phyloP scores from a whole-genome alignment of 2,888 invertebrate species.

The Lithodes maja region DNA sequence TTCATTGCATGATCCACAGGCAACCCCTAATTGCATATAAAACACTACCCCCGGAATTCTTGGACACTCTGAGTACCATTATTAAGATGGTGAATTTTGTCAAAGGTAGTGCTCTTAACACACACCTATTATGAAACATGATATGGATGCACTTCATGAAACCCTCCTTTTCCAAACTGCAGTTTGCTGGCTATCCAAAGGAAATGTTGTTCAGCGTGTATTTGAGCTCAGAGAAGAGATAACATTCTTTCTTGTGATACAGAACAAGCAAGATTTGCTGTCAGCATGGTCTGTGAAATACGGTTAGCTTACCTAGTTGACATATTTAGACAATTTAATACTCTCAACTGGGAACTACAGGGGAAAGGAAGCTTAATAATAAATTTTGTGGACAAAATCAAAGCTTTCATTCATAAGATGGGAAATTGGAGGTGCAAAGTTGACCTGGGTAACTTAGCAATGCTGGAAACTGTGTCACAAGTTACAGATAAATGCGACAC shows the following conservation, averaged over 20 bases:
- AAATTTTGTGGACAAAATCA: conserved; percentile 48
- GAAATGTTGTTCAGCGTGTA: conserved; percentile 58
- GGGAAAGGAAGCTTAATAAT: conserved; percentile 46
- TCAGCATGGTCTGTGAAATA: conserved; percentile 1
- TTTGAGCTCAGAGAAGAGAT: conserved; percentile 57
- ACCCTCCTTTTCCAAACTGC: conserved; percentile 57
- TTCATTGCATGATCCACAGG: conserved; percentile 41
- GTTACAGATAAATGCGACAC: conserved; percentile 43
- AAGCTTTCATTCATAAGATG: conserved; percentile 48
- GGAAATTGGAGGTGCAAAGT: conserved; percentile 58
- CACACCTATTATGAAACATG: conserved; percentile 51
- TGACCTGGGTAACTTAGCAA: conserved; percentile 52
- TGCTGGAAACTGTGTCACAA: conserved; percentile 53
- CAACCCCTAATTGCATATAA: conserved; percentile 37
- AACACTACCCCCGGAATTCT: conserved; percentile 45
- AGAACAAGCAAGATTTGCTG: no score
- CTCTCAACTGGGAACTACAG: conserved; percentile 50
- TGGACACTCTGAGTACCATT: conserved; percentile 39
- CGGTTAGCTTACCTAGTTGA: conserved; percentile 57
- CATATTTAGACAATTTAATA: conserved; percentile 52
- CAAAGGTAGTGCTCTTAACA: conserved; percentile 52
- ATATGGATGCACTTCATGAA: conserved; percentile 54
- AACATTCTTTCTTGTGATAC: background rate
- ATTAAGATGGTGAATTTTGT: conserved; percentile 46
- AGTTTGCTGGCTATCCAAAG: conserved; percentile 60